Base-by-base conservation (phyloP, 2,113 vertebrate genomes). In the Onychostoma macrolepis region DNA sequence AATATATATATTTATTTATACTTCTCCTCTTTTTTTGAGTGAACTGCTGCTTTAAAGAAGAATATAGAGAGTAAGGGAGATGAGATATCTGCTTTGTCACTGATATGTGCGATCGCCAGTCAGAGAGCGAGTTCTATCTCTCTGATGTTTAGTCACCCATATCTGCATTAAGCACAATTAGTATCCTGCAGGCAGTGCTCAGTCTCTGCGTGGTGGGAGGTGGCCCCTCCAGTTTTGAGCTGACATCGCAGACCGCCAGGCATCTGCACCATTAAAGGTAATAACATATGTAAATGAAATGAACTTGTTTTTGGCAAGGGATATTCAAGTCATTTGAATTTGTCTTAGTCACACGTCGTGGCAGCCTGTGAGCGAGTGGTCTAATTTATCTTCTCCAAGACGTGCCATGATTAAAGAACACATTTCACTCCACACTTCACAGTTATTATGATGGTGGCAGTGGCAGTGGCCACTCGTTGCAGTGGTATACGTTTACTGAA, bases 131-230 rank as follows among this genome's bases (percentile, higher is more conserved):
- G 33, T 43, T 78, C 80, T 50, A 24, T 89, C 85, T 89, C 69
- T 50, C 72, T 61, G 38, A 63, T 81, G 61, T 86, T 76, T 71
- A 87, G 80, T 88, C 84, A 87, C 58, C 80, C 80, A 53, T 69
- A 81, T 80, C 86, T 63, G 84, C 33, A 83, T 78, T 82, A 48
- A 41, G 17, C 61, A 67, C 83, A 85, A 86, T 89, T 88, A 89
- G 88, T 63, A 58, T 86, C 28, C 67, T 41, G 80, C 75, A 87
- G 75, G 67, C 43, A 86, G 6, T 26, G 15, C 67, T 85, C 58
- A 58, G 67, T 65, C 69, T 65, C 28, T 48, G 82, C 11, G 48
- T 80, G 48, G 79, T 83, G 79, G 76, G 65, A 75, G 67, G 33
- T 72, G 56, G 65, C 67, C 83, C 83, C 79, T 74, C 33, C 76